Percentiles rank a stretch among this genome's conserved stretches.
Conservation (phyloP, 2,797 vertebrate species). For the Chiroxiphia lanceolata region DNA sequence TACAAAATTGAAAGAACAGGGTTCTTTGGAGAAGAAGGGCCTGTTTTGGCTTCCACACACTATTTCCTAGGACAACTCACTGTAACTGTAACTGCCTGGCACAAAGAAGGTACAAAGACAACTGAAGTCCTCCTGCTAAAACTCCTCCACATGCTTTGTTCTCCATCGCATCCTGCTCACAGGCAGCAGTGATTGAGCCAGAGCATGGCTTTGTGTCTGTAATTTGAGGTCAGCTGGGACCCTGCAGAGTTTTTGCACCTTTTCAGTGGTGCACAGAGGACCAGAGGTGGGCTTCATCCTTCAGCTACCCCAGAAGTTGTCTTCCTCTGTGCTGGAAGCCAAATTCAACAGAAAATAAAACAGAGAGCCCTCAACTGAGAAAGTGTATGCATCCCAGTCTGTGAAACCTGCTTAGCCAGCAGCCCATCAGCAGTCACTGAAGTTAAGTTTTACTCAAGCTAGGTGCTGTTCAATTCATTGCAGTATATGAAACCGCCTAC, state of each 20-base stretch:
- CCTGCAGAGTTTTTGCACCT: background rate
- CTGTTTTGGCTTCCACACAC: background rate
- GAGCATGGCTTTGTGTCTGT: background rate
- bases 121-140: background rate
- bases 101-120: background rate
- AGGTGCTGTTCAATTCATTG: background rate
- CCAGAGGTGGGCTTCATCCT: background rate
- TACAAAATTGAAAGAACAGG: background rate
- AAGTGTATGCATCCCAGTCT: background rate
- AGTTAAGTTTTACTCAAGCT: background rate
- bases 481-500: background rate
- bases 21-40: background rate
- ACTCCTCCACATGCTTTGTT: background rate
- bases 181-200: background rate
- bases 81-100: background rate
- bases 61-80: background rate
- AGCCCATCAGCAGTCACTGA: background rate
- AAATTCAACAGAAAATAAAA: background rate
- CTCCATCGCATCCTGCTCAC: background rate
- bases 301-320: background rate
- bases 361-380: background rate
- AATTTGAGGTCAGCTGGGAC: background rate
- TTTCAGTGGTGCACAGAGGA: background rate
- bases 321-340: background rate
- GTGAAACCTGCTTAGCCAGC: background rate